Evolutionary conservation across 2,888 invertebrate genomes (phyloP).

Genomic region (Odontomyia ornata): DNA sequence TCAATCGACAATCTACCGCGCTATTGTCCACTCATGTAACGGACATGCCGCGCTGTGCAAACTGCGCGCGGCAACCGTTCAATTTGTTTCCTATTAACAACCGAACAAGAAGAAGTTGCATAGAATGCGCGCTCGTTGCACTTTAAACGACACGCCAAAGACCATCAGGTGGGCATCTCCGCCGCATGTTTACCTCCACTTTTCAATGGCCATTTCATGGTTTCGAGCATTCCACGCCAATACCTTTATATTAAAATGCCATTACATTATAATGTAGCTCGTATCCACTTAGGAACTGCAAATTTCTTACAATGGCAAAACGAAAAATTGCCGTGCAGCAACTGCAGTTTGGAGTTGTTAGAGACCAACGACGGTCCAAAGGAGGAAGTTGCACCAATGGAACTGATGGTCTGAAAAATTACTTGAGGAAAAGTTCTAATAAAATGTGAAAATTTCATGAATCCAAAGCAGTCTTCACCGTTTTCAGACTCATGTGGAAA

Average conservation of each 20-base stretch:
- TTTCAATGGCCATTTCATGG: constrained; percentile 40
- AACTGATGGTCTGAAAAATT: constrained; percentile 49
- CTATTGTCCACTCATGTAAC: constrained; percentile 41
- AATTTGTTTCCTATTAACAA: constrained; percentile 51
- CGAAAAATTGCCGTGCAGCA: constrained; percentile 13
- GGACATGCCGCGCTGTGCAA: constrained; percentile 32
- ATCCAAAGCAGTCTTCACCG: constrained; percentile 1
- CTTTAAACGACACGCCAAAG: constrained; percentile 28
- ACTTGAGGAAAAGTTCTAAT: constrained; percentile 37
- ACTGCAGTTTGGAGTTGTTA: constrained; percentile 10
- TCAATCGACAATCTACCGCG: constrained; percentile 37
- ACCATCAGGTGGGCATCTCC: constrained; percentile 38
- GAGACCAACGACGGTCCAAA: constrained; percentile 13
- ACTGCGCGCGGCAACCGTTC: constrained; percentile 46
- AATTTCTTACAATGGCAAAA: constrained; percentile 32
- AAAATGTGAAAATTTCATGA: constrained; percentile 41
- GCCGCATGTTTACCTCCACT: constrained; percentile 35
- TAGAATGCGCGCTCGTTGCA: constrained; percentile 5
- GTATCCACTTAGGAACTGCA: constrained; percentile 37
- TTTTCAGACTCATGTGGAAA: constrained; percentile 11
- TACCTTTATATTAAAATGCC: constrained; percentile 38
- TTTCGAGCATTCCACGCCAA: constrained; percentile 36
- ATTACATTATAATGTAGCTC: constrained; percentile 39
- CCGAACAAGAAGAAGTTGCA: constrained; percentile 28
- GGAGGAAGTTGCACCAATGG: constrained; percentile 41